Base-by-base conservation (phyloP, 2,888 invertebrate species). In the Tanypteryx hageni region DNA sequence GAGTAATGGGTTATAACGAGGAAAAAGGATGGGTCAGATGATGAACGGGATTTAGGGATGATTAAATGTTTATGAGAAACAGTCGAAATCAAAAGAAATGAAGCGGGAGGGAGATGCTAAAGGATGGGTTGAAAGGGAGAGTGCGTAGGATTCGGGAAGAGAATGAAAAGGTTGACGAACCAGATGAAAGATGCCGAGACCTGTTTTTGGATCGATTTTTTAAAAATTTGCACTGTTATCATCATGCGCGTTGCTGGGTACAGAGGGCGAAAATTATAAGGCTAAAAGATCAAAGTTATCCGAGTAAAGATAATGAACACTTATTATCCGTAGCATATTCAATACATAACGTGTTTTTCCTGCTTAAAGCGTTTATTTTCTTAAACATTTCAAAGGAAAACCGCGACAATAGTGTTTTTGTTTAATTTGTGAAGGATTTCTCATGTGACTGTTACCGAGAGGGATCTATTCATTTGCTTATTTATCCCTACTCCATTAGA, bases 41-140 rank as follows among this genome's bases (percentile, higher is more conserved):
- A 27, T 11, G 27, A 27, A 76, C 27, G 76, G 27, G 76, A 76
- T 76, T 76, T 76, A 76, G 76, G 27, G 76, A 76, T 76, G 76
- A 76, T 76, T 76, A 76, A 76, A 76, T 76, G 76, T 76, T 76
- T 76, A 76, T 76, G 76, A 27, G 76, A 76, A 76, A 76, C 76
- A 76, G 76, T 76, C 14, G 76, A 76, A 76, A 22, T 10, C 22
- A 5, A 8, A 76, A 76, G 27, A 76, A 44, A 76, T 76, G 76
- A 76, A 76, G 76, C 27, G 76, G 64, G 16, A 9, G 64, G 14
- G 16, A 22, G 76, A 27, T 76, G 76, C 22, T 76, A 76, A 76
- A 76, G 76, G 22, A 76, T 22, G 76, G 27, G 27, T 27, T 76
- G 76, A 76, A 76, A 76, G 76, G 14, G 27, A 76, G 68, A 68